Evolutionary conservation across 2,888 invertebrate species (phyloP).

Genomic region (Brachyopa scutellaris): DNA sequence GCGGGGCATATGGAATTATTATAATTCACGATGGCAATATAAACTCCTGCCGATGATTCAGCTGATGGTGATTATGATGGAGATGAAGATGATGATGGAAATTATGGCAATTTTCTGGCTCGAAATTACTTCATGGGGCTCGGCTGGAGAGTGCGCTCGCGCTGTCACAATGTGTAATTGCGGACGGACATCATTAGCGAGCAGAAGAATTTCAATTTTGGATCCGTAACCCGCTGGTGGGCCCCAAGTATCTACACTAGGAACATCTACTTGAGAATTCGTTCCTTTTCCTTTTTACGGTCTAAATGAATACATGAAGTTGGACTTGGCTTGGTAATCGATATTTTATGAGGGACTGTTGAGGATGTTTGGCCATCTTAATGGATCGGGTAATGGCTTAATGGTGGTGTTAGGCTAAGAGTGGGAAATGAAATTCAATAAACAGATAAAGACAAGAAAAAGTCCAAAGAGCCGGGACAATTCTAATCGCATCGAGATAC

Average conservation of each 20-base stretch:
- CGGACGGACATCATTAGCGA: slow-evolving; percentile 63
- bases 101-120: slow-evolving; percentile 72
- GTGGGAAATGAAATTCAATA: slow-evolving; percentile 10
- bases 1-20: slow-evolving; percentile 71
- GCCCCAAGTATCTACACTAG: background rate
- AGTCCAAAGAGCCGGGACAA: background rate
- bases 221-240: slow-evolving; percentile 38
- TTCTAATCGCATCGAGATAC: background rate
- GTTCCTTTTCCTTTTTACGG: no score
- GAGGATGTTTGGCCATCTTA: slow-evolving; percentile 39
- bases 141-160: slow-evolving; percentile 64
- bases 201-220: slow-evolving; percentile 62
- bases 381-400: slow-evolving; percentile 10
- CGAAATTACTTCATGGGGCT: slow-evolving; percentile 68
- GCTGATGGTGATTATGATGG: slow-evolving; percentile 72
- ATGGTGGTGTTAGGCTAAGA: background rate
- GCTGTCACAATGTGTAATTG: slow-evolving; percentile 72
- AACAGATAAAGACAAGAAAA: slow-evolving; percentile 11
- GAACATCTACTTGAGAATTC: slow-evolving; percentile 7
- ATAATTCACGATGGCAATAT: slow-evolving; percentile 71
- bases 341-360: slow-evolving; percentile 50
- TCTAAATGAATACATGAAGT: slow-evolving; percentile 62
- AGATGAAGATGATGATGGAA: slow-evolving; percentile 71
- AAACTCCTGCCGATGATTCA: slow-evolving; percentile 71
- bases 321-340: slow-evolving; percentile 51